Base-by-base conservation (phyloP, 2,797 vertebrate genomes). In the Denticeps clupeoides region DNA sequence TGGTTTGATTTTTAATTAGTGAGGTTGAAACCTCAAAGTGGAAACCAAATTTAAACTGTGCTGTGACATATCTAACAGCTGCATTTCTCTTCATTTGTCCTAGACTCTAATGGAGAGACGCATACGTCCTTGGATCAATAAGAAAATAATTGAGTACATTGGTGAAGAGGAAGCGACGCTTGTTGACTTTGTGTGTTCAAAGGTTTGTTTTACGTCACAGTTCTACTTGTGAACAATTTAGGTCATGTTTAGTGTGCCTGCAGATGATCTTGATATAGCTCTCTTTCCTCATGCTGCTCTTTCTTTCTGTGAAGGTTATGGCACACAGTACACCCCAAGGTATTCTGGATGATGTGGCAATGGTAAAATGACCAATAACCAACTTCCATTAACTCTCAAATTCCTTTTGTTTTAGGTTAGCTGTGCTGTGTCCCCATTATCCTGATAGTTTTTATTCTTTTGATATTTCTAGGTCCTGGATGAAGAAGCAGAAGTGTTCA, bases 131-230 rank as follows among this genome's bases (percentile, higher is more conserved):
- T 98, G 94, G 94, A 98, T 99, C 77, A 99, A 99, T 75, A 98
- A 97, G 75, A 99, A 99, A 81, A 99, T 99, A 51, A 97, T 99
- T 25, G 95, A 99, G 74, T 99, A 99, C 73, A 99, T 99, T 21
- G 95, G 94, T 46, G 95, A 99, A 81, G 95, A 98, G 65, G 95
- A 99, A 79, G 74, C 94, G 10, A 97, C 94, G 0, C 64, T 98
- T 73, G 95, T 99, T 72, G 94, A 98, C 79, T 99, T 99, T 53
- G 93, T 99, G 70, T 99, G 94, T 80, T 88, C 95, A 25, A 98
- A 99, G 90, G 95, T 99, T 74, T 29, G 7, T 22, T 41, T 24
- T n/a, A 28, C 5, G 10, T 19, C 10, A 37, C 8, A 18, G 33
- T 18, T 16, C 33, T 19, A 37, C 9, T 15, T 9, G 33, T 35